Evolutionary conservation across 2,113 vertebrate genomes (phyloP).

Genomic region (Hemiscyllium ocellatum): DNA sequence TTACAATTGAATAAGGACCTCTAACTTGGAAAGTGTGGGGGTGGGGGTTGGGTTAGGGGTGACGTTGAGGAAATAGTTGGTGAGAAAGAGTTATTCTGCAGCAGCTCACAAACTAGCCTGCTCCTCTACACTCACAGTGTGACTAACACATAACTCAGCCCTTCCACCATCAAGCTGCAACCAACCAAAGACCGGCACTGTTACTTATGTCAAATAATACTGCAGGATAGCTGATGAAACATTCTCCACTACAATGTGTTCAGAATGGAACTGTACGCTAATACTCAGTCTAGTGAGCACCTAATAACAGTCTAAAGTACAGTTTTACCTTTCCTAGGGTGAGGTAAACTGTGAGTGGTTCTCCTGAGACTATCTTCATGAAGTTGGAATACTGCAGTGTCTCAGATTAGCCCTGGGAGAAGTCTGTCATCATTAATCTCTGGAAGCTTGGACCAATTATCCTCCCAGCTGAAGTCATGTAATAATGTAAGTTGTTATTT

Average conservation of each 20-base stretch:
- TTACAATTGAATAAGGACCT: not conserved
- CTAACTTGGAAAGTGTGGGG: not conserved
- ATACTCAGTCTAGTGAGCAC: not conserved
- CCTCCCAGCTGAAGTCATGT: not conserved
- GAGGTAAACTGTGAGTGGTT: not conserved
- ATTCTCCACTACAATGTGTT: not conserved
- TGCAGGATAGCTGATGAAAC: not conserved
- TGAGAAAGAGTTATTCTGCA: not conserved
- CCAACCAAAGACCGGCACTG: not conserved
- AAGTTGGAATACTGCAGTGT: not conserved
- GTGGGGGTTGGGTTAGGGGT: not conserved
- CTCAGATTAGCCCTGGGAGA: not conserved
- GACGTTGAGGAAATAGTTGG: not conserved
- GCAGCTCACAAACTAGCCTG: too few relatives aligned
- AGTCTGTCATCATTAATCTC: not conserved
- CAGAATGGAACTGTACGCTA: not conserved
- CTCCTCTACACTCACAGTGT: not conserved
- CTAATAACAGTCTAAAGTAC: not conserved
- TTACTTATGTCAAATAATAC: not conserved
- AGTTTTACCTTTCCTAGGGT: not conserved
- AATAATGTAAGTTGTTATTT: not conserved
- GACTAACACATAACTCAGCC: not conserved
- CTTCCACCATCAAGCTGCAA: not conserved
- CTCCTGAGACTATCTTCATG: not conserved
- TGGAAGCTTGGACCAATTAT: not conserved